Evolutionary conservation across 2,888 invertebrate species (phyloP), one percentile per base, ranked within the genome.

Genomic region (Tetragonula carbonaria): DNA sequence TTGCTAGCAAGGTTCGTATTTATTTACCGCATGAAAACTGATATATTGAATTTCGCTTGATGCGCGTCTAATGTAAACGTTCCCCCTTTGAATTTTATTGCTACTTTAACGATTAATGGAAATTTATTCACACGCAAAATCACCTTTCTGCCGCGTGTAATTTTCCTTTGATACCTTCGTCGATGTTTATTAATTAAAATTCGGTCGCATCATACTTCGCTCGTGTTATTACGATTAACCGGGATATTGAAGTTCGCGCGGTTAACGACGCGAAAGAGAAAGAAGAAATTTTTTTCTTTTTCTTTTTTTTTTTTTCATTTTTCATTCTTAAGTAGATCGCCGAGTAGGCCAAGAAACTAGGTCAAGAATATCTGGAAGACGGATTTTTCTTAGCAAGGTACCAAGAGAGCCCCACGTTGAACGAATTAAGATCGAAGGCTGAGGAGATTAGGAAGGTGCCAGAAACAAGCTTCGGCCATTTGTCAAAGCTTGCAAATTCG

Each of bases 401-500:
- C 67, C 59, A 45, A 16, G 59, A 70, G 28, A 80, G 28, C 28
- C 51, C 21, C 72, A 68, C 67, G 74, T 53, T 23, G 23, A 23
- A 23, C 23, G 79, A 63, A 78, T 74, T 73, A 80, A 74, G 65
- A 77, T 68, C 74, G 82, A 72, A 72, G 74, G 57, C 55, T 70
- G 78, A 59, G 57, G 67, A 70, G 73, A 86, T 86, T 78, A 84
- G 78, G 59, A 78, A 80, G 73, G 45, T 84, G 86, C 66, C 86
- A 76, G 71, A n/a, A 62, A 33, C 76, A 71, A 62, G 71, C 70
- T 33, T 33, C 45, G 16, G 50, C 77, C 78, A 86, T 86, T 86
- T 86, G 75, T 86, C 86, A 86, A 78, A 66, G 55, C 70, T 66
- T 45, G 74, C 70, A 77, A 82, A 74, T 78, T 83, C 67, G 63